Conservation (phyloP, 2,797 vertebrate species). For the Poecilia picta region DNA sequence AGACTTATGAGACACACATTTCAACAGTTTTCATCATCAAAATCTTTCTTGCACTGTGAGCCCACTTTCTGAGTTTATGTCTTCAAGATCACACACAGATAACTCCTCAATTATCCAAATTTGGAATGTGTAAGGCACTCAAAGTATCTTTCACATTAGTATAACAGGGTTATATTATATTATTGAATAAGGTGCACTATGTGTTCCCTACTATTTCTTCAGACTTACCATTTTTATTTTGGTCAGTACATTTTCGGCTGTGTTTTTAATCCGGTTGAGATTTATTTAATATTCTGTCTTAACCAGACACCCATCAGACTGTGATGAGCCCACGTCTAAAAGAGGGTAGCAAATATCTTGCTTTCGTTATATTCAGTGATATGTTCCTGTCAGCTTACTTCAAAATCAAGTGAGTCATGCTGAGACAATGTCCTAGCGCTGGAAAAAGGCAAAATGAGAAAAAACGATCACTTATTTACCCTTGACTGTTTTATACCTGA, state of each 20-base stretch:
- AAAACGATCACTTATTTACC: slow-evolving; percentile 18
- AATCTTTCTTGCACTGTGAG: background rate
- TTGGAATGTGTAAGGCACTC: background rate
- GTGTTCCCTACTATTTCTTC: background rate
- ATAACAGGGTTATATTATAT: background rate
- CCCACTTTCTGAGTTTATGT: slow-evolving; percentile 8
- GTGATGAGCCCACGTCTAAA: background rate
- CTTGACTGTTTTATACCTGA: slow-evolving; percentile 28
- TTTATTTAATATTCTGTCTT: background rate
- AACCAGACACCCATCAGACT: background rate
- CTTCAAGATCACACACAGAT: background rate
- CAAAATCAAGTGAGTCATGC: slow-evolving; percentile 8
- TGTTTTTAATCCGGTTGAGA: background rate
- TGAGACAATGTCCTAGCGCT: background rate
- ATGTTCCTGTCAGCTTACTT: background rate
- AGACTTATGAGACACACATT: slow-evolving; percentile 15
- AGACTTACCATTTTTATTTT: background rate
- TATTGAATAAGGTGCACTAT: background rate
- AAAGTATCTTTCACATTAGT: background rate
- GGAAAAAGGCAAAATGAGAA: background rate
- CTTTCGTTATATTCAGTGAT: background rate
- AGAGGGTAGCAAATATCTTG: background rate
- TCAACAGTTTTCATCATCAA: slow-evolving; percentile 34
- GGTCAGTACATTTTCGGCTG: background rate
- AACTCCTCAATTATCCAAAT: slow-evolving; percentile 10